Conservation (phyloP, 2,113 vertebrate genomes). For the Hippocampus barbouri region DNA sequence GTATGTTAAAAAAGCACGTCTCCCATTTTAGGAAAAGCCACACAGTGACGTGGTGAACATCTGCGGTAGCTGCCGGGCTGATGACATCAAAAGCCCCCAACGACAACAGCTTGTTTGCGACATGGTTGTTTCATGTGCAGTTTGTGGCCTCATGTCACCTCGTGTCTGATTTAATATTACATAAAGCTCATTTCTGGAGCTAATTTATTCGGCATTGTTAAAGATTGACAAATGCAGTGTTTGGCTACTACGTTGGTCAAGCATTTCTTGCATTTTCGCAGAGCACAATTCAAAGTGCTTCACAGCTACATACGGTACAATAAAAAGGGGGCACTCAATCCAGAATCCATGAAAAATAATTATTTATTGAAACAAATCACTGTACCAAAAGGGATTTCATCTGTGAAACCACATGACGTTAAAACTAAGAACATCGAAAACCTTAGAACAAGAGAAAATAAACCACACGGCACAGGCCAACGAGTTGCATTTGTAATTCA, state of each 20-base stretch:
- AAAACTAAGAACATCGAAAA: not conserved
- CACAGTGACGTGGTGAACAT: not conserved
- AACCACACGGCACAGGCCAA: conserved; percentile 7
- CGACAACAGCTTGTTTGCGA: not conserved
- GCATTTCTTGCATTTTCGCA: too few relatives aligned
- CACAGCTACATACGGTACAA: not conserved
- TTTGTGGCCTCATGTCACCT: not conserved
- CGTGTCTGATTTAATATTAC: not conserved
- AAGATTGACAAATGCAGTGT: too few relatives aligned
- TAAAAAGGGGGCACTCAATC: too few relatives aligned
- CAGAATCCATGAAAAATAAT: too few relatives aligned
- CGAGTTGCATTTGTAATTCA: conserved; percentile 24
- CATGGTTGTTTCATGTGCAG: not conserved
- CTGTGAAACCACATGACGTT: not conserved
- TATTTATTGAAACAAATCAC: too few relatives aligned
- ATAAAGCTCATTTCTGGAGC: not conserved
- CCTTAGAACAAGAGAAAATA: conserved; percentile 13
- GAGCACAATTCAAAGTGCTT: not conserved
- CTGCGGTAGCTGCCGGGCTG: not conserved
- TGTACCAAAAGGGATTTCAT: conserved; percentile 14
- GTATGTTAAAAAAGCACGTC: not conserved
- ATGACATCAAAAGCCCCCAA: not conserved
- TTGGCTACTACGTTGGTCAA: too few relatives aligned
- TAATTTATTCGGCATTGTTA: not conserved
- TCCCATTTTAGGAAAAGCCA: not conserved